phyloP scores from a whole-genome alignment of 2,113 vertebrate species.

The Phyllostomus hastatus region DNA sequence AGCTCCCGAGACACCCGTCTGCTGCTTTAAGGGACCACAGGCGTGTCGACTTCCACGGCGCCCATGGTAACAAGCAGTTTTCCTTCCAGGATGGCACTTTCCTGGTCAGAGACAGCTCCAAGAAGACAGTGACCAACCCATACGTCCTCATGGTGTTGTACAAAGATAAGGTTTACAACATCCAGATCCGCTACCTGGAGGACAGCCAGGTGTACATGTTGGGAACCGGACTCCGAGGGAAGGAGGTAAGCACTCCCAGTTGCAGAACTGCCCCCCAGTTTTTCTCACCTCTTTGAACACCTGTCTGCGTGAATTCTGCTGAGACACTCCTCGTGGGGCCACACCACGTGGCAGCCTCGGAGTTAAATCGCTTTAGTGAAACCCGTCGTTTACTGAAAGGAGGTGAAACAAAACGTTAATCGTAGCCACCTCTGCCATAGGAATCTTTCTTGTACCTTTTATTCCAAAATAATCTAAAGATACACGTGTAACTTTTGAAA shows the following conservation, averaged over 20 bases:
- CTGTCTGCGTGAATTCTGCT: background rate
- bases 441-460: background rate
- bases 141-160: slow-evolving; percentile 96
- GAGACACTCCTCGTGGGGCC: background rate
- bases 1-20: background rate
- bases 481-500: background rate
- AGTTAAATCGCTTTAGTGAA: background rate
- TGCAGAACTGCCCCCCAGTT: background rate
- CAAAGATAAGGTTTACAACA: slow-evolving; percentile 95
- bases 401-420: background rate
- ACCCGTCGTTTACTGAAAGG: background rate
- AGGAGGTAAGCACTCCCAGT: slow-evolving; percentile 85
- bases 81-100: slow-evolving; percentile 92
- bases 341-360: background rate
- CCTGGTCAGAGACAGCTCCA: slow-evolving; percentile 94
- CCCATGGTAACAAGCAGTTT: background rate
- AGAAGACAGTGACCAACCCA: slow-evolving; percentile 85
- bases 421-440: background rate
- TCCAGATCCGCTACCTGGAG: slow-evolving; percentile 91
- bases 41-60: background rate
- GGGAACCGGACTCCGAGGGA: slow-evolving; percentile 91
- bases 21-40: background rate
- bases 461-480: slow-evolving; percentile 30
- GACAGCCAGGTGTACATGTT: slow-evolving; percentile 85
- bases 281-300: background rate